A percentile compares a stretch with the other conserved stretches of the same genome.
Evolutionary conservation across 2,888 invertebrate genomes (phyloP).

Genomic region (Autographa pulchrina): DNA sequence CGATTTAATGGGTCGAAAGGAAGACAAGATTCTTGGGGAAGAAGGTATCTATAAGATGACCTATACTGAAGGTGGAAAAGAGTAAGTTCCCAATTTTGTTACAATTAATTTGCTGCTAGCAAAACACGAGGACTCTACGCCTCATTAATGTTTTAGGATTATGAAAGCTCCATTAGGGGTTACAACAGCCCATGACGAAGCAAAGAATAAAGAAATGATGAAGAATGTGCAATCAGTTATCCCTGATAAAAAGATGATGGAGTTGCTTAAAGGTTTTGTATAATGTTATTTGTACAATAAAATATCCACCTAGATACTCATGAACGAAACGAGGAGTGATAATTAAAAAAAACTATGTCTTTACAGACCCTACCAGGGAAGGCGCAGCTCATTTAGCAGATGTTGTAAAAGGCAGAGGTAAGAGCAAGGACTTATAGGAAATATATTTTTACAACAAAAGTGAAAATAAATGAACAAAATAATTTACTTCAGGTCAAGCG

Average conservation of each 20-base stretch:
- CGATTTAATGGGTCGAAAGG: slow-evolving; percentile 74
- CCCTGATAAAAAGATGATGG: slow-evolving; percentile 71
- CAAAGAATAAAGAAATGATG: slow-evolving; percentile 59
- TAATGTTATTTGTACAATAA: background rate
- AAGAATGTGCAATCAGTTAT: slow-evolving; percentile 66
- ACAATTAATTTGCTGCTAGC: background rate
- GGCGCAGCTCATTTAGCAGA: slow-evolving; percentile 74
- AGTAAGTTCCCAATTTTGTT: slow-evolving; percentile 64
- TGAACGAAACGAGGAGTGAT: no score
- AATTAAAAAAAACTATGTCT: background rate
- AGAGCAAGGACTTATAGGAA: slow-evolving; percentile 10
- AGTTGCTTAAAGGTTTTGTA: slow-evolving; percentile 66
- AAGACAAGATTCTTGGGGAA: slow-evolving; percentile 63
- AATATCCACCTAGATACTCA: background rate
- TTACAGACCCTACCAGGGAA: slow-evolving; percentile 69
- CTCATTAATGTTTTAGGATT: slow-evolving; percentile 57
- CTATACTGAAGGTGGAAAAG: slow-evolving; percentile 71
- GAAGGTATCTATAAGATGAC: slow-evolving; percentile 74
- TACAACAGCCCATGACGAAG: slow-evolving; percentile 58
- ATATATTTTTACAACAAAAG: no score
- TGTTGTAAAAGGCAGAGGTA: slow-evolving; percentile 73
- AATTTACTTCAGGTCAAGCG: slow-evolving; percentile 66
- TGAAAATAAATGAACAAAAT: background rate
- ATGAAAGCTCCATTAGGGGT: slow-evolving; percentile 69
- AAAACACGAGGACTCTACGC: background rate